Evolutionary conservation across 2,113 vertebrate species (phyloP), one percentile per base, ranked within the genome.

Genomic region (Ciconia boyciana): DNA sequence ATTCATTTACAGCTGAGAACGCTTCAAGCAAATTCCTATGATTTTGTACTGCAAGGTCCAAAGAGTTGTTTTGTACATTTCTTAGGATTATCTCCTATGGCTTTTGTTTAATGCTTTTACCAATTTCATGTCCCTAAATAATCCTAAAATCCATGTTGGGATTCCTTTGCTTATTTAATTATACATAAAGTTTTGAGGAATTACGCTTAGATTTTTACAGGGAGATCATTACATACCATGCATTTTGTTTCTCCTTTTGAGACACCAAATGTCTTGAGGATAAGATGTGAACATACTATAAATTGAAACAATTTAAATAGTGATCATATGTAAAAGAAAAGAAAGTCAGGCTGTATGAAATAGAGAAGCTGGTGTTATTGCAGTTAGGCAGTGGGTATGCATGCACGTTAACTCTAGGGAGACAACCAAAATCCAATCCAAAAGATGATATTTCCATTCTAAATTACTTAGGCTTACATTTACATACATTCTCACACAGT

Each of bases 111-210:
- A 95, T 84, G 44, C 25, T 96, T 18, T 84, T 75, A 84, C 36
- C 41, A 61, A 31, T 80, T 90, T 70, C 0, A 2, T 72, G 13
- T 84, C 85, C 26, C 60, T 80, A 89, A 81, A 84, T 85, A 95
- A 93, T 84, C 72, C 48, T 49, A 87, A 95, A 89, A 32, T 21
- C 29, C 39, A 20, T 32, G 13, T 48, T 92, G 86, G 52, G 77
- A 96, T 89, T 94, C 57, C 57, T 91, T 92, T 89, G 48, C 61
- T 89, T 94, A 48, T 87, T 71, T 68, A 81, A 58, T 46, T 54
- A 66, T 31, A 36, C 76, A 86, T 88, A 43, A 95, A 90, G 7
- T 88, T 94, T 92, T 77, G 71, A 92, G 55, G 51, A 88, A 55
- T 32, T 70, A 64, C 1, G 2, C 55, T 80, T 57, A 28, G 62